These are phyloP conservation scores for Cylindroiulus punctatus DNA, from an alignment of 2,888 invertebrate genomes.

Conservation along the genomic window DNA sequence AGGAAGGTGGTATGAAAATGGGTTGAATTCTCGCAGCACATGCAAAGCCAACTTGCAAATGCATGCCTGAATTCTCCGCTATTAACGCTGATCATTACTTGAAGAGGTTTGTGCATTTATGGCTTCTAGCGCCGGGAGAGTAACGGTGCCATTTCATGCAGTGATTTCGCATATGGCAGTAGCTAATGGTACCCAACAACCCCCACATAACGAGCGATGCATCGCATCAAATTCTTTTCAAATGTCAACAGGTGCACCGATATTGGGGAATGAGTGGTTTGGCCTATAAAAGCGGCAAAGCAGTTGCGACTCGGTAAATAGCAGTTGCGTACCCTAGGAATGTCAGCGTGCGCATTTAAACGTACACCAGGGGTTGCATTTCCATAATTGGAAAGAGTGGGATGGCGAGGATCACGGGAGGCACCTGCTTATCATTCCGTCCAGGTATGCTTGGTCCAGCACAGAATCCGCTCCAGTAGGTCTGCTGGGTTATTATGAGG, in stretches of 20 bases:
- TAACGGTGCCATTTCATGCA: not conserved
- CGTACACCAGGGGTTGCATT: conserved; percentile 21
- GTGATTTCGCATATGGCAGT: not conserved
- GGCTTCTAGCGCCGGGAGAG: not conserved
- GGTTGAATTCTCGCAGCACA: not conserved
- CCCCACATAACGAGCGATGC: not conserved
- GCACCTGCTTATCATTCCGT: conserved; percentile 25
- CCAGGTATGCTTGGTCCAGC: not conserved
- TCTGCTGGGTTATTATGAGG: not conserved
- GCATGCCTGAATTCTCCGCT: not conserved
- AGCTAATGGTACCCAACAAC: not conserved
- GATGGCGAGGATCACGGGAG: conserved; percentile 37
- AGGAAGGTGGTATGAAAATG: not conserved
- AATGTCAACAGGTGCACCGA: conserved; percentile 29
- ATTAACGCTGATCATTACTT: not conserved
- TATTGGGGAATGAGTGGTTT: not conserved
- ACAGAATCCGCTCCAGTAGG: conserved; percentile 17
- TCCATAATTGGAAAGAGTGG: conserved; percentile 47
- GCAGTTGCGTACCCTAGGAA: conserved; percentile 40
- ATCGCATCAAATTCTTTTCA: conserved; percentile 21
- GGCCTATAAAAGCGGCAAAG: conserved; percentile 1
- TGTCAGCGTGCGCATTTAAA: not conserved
- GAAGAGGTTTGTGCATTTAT: not conserved
- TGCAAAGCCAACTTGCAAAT: not conserved
- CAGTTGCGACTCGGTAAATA: not conserved